Conservation (phyloP, 2,888 invertebrate genomes). For the Odontomyia ornata region DNA sequence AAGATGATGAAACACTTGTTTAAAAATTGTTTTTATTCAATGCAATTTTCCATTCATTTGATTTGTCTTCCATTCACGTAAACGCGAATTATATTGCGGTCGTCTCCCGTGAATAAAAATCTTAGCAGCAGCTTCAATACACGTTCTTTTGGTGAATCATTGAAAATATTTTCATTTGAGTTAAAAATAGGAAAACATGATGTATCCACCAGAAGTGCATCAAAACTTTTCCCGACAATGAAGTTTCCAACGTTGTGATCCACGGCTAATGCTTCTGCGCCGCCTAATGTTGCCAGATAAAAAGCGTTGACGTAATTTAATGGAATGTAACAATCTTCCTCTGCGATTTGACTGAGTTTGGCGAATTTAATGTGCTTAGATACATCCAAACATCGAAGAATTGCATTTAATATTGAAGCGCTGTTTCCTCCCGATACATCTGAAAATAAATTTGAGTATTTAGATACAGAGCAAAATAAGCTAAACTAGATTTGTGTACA, state of each 20-base stretch:
- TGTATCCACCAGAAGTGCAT: conserved; percentile 83
- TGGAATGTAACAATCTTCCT: conserved; percentile 58
- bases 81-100: conserved; percentile 80
- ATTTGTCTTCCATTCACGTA: conserved; percentile 77
- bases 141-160: conserved; percentile 61
- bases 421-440: conserved; percentile 87
- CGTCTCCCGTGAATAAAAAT: conserved; percentile 83
- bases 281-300: conserved; percentile 86
- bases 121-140: conserved; percentile 74
- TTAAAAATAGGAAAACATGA: conserved; percentile 67
- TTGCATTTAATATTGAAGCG: conserved; percentile 78
- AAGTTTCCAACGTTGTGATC: conserved; percentile 83
- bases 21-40: no score
- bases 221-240: conserved; percentile 82
- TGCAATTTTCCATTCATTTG: conserved; percentile 58
- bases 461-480: neutral
- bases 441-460: conserved; percentile 56
- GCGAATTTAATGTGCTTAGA: conserved; percentile 74
- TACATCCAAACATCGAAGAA: conserved; percentile 76
- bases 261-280: conserved; percentile 81
- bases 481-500: no score
- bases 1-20: no score
- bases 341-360: conserved; percentile 52
- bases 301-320: conserved; percentile 80
- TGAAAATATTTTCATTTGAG: conserved; percentile 57